phyloP scores from a whole-genome alignment of 2,113 vertebrate genomes.

The Embiotoca jacksoni region DNA sequence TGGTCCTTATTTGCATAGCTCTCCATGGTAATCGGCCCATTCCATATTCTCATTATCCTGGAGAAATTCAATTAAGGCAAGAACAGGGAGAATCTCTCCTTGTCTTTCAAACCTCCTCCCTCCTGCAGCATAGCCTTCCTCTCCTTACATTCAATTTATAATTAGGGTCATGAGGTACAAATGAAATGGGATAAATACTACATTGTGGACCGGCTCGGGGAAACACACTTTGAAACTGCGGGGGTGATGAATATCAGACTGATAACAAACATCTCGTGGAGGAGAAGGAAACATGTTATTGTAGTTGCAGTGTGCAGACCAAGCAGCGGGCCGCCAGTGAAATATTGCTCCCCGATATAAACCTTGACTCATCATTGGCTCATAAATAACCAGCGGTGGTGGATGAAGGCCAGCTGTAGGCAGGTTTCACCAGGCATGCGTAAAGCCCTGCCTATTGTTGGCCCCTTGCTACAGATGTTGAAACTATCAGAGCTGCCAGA shows the following conservation, averaged over 20 bases:
- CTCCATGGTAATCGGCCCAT: conserved; percentile 79
- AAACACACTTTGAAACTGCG: conserved; percentile 5
- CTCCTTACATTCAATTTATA: conserved; percentile 61
- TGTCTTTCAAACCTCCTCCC: conserved; percentile 66
- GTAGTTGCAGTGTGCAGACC: conserved; percentile 25
- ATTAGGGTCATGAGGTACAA: conserved; percentile 71
- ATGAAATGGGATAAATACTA: conserved; percentile 57
- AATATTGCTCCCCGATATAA: conserved; percentile 64
- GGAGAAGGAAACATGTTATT: conserved; percentile 28
- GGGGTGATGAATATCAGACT: conserved; percentile 28
- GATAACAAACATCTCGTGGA: conserved; percentile 37
- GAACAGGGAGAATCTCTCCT: conserved; percentile 61
- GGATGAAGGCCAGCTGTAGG: conserved; percentile 59
- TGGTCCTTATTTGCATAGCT: conserved; percentile 81
- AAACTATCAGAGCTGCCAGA: conserved; percentile 54
- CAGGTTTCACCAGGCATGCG: conserved; percentile 24
- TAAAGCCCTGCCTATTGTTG: conserved; percentile 41
- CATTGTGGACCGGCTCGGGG: conserved; percentile 6
- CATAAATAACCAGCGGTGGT: conserved; percentile 67
- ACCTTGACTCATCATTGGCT: conserved; percentile 74
- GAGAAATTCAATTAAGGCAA: conserved; percentile 81
- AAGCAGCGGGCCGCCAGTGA: conserved; percentile 28
- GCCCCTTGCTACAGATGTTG: conserved; percentile 66
- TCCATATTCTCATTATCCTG: conserved; percentile 81
- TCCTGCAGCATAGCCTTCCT: conserved; percentile 61